These are phyloP conservation scores for Nannoperca obscura DNA, from an alignment of 2,797 vertebrate genomes.

Conservation along the genomic window DNA sequence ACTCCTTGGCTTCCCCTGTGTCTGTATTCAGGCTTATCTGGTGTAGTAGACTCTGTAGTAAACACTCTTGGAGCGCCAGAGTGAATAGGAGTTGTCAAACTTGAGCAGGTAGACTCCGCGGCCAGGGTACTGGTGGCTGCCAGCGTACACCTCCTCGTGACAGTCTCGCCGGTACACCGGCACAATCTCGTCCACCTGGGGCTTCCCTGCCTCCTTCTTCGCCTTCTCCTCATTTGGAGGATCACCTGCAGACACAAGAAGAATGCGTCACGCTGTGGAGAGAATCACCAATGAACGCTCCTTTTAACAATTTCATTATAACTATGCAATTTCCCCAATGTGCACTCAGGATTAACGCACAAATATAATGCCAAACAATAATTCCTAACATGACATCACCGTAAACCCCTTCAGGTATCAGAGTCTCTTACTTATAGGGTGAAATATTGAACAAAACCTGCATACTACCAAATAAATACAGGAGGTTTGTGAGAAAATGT, in stretches of 20 bases:
- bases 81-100: constrained; percentile 99
- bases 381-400: background rate
- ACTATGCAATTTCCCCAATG: background rate
- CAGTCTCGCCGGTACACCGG: constrained; percentile 99
- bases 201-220: constrained; percentile 94
- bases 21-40: constrained; percentile 92
- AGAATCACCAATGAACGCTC: background rate
- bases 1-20: constrained; percentile 72
- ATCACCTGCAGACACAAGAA: constrained; percentile 78
- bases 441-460: background rate
- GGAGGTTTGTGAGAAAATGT: background rate
- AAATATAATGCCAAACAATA: background rate
- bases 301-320: background rate
- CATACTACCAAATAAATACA: background rate
- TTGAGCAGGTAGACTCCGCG: constrained; percentile 99
- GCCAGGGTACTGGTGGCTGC: constrained; percentile 99
- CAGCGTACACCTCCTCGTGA: constrained; percentile 98
- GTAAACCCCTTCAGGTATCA: background rate
- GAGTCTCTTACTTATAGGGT: background rate
- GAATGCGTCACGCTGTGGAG: background rate
- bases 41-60: constrained; percentile 99
- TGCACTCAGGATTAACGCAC: background rate
- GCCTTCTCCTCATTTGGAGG: constrained; percentile 91
- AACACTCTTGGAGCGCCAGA: constrained; percentile 99
- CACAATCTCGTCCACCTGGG: constrained; percentile 98